A percentile compares a stretch with the other conserved stretches of the same genome.
Conservation (phyloP, 2,888 invertebrate genomes). For the Heteropelma amictum region DNA sequence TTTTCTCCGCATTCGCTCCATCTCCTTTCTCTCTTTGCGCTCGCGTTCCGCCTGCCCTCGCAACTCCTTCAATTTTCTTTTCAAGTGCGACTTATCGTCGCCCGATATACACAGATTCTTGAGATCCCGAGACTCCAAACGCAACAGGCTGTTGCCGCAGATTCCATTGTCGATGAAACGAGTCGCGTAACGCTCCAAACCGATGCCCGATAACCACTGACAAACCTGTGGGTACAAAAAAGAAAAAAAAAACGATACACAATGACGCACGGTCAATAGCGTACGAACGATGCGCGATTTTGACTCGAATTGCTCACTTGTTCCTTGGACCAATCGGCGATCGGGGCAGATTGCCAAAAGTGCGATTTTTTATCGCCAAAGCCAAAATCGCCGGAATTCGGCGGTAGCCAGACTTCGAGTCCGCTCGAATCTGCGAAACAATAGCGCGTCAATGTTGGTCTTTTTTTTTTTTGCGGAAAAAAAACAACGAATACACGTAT, state of each 20-base stretch:
- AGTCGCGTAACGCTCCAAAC: constrained; percentile 91
- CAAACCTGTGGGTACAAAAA: constrained; percentile 84
- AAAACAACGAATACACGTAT: constrained; percentile 6
- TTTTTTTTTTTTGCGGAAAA: not conserved
- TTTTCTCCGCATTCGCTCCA: constrained; percentile 91
- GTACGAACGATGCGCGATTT: too few relatives aligned
- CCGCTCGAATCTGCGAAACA: constrained; percentile 73
- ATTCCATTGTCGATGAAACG: constrained; percentile 94
- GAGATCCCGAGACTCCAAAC: constrained; percentile 93
- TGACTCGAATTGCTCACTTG: constrained; percentile 81
- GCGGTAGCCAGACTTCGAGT: constrained; percentile 79
- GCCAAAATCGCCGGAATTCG: constrained; percentile 81
- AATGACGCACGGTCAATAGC: too few relatives aligned
- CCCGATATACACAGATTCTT: constrained; percentile 90
- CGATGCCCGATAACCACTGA: constrained; percentile 91
- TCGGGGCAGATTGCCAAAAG: constrained; percentile 84
- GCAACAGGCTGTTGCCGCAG: constrained; percentile 91
- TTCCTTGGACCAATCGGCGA: constrained; percentile 88
- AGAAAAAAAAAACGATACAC: constrained; percentile 6
- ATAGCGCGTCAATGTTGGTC: constrained; percentile 48
- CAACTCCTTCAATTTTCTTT: constrained; percentile 91
- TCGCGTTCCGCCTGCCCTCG: constrained; percentile 87
- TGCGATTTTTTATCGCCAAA: constrained; percentile 82
- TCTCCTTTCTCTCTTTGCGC: constrained; percentile 91
- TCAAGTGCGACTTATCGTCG: constrained; percentile 90